Evolutionary conservation across 2,888 invertebrate genomes (phyloP).

Genomic region (Acleris literana): DNA sequence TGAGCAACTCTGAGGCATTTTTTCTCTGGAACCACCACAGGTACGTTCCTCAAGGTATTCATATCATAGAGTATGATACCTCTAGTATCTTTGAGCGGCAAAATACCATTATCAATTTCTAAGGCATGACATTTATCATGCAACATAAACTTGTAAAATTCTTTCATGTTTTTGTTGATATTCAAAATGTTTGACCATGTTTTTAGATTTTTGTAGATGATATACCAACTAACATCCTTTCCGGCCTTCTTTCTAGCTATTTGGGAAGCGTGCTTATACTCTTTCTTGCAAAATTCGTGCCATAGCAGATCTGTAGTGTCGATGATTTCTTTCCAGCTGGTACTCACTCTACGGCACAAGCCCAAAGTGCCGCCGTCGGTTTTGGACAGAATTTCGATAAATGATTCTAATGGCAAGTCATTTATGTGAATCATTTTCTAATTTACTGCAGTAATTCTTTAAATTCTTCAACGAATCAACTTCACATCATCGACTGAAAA

Average conservation of each 20-base stretch:
- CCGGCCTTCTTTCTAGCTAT: conserved; percentile 67
- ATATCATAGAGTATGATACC: conserved; percentile 65
- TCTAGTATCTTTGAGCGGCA: conserved; percentile 62
- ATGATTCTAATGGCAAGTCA: conserved; percentile 63
- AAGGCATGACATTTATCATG: conserved; percentile 62
- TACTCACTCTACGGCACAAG: conserved; percentile 64
- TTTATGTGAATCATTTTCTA: conserved; percentile 45
- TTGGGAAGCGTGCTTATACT: conserved; percentile 58
- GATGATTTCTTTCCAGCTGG: conserved; percentile 60
- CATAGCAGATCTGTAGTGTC: conserved; percentile 61
- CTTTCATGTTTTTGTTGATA: conserved; percentile 50
- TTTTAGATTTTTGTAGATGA: conserved; percentile 65
- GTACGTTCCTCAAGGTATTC: conserved; percentile 60
- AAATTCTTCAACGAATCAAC: background rate
- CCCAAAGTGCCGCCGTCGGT: conserved; percentile 62
- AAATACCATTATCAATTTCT: conserved; percentile 58
- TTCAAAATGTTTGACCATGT: conserved; percentile 57
- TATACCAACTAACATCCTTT: conserved; percentile 60
- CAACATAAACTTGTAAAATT: conserved; percentile 64
- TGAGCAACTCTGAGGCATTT: conserved; percentile 63
- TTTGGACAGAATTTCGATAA: conserved; percentile 61
- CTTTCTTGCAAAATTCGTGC: conserved; percentile 60
- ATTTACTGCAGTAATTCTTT: conserved; percentile 38
- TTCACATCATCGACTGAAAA: background rate
- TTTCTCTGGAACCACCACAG: conserved; percentile 61